Evolutionary conservation across 2,888 invertebrate genomes (phyloP).

Genomic region (Aphodius sticticus): DNA sequence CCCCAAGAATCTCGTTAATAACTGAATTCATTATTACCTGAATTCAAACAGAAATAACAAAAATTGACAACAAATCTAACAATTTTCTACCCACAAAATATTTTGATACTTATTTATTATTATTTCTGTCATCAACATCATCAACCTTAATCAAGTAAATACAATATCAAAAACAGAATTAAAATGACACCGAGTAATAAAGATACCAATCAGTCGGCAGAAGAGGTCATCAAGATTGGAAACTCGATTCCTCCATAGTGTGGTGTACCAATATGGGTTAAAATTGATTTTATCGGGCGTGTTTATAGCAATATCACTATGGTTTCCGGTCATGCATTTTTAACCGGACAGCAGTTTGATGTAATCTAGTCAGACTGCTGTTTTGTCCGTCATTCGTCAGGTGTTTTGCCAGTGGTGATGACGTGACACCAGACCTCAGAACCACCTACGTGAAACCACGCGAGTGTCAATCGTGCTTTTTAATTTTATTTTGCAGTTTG

Average conservation of each 20-base stretch:
- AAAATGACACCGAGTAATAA: too few relatives aligned
- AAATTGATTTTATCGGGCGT: constrained; percentile 57
- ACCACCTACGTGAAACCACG: neutral
- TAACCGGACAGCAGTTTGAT: constrained; percentile 40
- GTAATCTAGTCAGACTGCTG: constrained; percentile 20
- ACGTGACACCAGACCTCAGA: neutral
- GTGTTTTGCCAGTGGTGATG: neutral
- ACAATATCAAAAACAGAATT: too few relatives aligned
- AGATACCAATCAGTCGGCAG: neutral
- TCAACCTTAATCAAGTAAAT: too few relatives aligned
- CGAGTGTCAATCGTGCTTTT: neutral
- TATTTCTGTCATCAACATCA: too few relatives aligned
- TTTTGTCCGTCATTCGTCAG: neutral
- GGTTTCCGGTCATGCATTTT: constrained; percentile 49
- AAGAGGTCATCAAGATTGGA: neutral
- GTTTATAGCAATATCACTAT: constrained; percentile 53
- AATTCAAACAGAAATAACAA: too few relatives aligned
- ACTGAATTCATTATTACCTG: too few relatives aligned
- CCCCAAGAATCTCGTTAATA: too few relatives aligned
- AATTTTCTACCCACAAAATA: too few relatives aligned
- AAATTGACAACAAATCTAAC: too few relatives aligned
- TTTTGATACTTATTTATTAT: too few relatives aligned
- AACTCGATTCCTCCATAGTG: neutral
- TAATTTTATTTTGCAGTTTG: neutral
- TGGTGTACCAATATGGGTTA: constrained; percentile 40